Evolutionary conservation across 2,888 invertebrate genomes (phyloP).

Genomic region (Odontocerum albicorne): DNA sequence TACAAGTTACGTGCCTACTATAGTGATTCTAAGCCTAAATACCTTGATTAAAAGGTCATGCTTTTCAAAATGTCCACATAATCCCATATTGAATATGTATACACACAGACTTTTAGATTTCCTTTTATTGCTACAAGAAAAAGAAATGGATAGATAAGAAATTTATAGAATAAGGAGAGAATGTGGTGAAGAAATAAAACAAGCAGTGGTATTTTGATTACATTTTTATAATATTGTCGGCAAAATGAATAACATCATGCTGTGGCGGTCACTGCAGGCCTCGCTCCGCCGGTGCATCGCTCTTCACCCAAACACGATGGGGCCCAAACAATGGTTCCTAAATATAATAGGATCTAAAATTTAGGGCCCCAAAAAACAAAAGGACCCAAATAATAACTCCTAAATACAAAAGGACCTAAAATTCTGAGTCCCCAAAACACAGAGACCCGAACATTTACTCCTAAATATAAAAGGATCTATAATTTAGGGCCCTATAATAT

Average conservation of each 20-base stretch:
- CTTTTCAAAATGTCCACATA: too few relatives aligned
- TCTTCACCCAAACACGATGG: constrained; percentile 15
- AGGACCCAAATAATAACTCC: too few relatives aligned
- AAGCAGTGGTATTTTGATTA: constrained; percentile 31
- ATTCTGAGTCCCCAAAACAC: constrained; percentile 18
- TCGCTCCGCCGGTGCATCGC: constrained; percentile 6
- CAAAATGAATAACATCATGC: constrained; percentile 37
- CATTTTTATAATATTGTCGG: constrained; percentile 38
- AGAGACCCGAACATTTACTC: constrained; percentile 13
- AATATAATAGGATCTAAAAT: constrained; percentile 2
- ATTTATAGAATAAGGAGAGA: too few relatives aligned
- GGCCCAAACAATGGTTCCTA: constrained; percentile 12
- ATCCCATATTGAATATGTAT: too few relatives aligned
- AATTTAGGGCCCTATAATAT: background rate
- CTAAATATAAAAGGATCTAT: background rate
- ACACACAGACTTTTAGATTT: too few relatives aligned
- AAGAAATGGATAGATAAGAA: too few relatives aligned
- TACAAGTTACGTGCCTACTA: too few relatives aligned
- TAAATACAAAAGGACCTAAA: too few relatives aligned
- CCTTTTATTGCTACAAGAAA: too few relatives aligned
- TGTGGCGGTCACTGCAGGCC: constrained; percentile 22
- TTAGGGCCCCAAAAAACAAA: background rate
- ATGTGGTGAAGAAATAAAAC: constrained; percentile 22
- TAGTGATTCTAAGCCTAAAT: too few relatives aligned
- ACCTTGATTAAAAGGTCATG: too few relatives aligned